phyloP scores from a whole-genome alignment of 2,888 invertebrate species.

The Parnassius mnemosyne region DNA sequence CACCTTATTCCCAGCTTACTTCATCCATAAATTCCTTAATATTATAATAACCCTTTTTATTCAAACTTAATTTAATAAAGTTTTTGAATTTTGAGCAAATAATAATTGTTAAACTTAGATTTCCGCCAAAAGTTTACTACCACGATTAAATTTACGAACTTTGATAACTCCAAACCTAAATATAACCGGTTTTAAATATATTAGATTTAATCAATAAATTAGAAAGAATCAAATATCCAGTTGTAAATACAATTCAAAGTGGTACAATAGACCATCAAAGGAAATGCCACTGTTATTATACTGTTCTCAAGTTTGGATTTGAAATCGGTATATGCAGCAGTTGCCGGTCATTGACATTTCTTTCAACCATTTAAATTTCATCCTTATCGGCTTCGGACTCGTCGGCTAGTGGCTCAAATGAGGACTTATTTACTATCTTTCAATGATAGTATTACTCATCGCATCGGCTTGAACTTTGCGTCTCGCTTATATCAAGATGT shows the following conservation, averaged over 20 bases:
- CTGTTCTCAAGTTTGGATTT: conserved; percentile 14
- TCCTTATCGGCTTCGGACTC: conserved; percentile 17
- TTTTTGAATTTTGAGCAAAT: too few species aligned
- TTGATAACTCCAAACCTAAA: neutral
- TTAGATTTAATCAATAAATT: conserved; percentile 2
- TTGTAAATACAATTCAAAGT: conserved; percentile 16
- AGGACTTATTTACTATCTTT: conserved; percentile 11
- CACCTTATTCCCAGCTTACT: too few species aligned
- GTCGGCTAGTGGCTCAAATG: neutral
- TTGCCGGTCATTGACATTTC: conserved; percentile 15
- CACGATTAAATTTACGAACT: neutral
- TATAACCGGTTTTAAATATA: neutral
- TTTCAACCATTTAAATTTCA: conserved; percentile 18
- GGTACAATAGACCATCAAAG: conserved; percentile 19
- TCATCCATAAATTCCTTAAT: too few species aligned
- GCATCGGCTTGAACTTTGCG: conserved; percentile 17
- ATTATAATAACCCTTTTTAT: too few species aligned
- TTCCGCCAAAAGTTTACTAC: neutral
- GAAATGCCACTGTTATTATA: conserved; percentile 13
- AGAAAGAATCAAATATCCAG: neutral
- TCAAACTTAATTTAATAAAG: too few species aligned
- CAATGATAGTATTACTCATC: conserved; percentile 21
- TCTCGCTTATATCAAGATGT: neutral
- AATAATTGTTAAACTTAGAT: too few species aligned
- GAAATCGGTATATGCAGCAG: conserved; percentile 13